Percentiles rank a stretch among this genome's conserved stretches.
Evolutionary conservation across 1,140 invertebrate genomes (phyloP).

Genomic region (Samia ricini): DNA sequence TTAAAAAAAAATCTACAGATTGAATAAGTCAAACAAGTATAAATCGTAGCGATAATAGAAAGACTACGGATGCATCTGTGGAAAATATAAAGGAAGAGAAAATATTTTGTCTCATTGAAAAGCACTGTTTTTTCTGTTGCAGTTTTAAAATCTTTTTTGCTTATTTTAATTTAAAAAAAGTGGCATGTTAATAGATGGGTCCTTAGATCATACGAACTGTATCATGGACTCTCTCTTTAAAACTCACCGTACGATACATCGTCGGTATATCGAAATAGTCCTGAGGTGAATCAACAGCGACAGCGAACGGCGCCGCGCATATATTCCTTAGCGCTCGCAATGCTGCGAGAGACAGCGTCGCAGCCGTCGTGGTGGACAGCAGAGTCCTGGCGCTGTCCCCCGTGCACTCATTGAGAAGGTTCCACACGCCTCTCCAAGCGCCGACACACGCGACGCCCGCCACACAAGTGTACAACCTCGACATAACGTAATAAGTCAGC

Average conservation of each 20-base stretch:
- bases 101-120: too few relatives aligned
- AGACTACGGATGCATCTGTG: too few relatives aligned
- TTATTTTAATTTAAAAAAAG: too few relatives aligned
- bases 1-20: too few relatives aligned
- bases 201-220: too few relatives aligned
- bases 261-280: slow-evolving; percentile 91
- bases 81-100: too few relatives aligned
- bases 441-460: slow-evolving; percentile 89
- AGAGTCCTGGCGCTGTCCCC: slow-evolving; percentile 80
- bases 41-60: too few relatives aligned
- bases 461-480: slow-evolving; percentile 85
- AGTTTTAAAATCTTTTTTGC: too few relatives aligned
- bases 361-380: slow-evolving; percentile 79
- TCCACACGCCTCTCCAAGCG: slow-evolving; percentile 90
- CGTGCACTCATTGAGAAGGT: slow-evolving; percentile 84
- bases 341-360: slow-evolving; percentile 81
- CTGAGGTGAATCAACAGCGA: slow-evolving; percentile 84
- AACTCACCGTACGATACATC: slow-evolving; percentile 83
- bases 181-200: too few relatives aligned
- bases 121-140: too few relatives aligned
- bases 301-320: slow-evolving; percentile 87
- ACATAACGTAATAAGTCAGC: slow-evolving; percentile 83
- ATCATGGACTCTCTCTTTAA: too few relatives aligned
- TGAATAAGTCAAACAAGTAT: too few relatives aligned
- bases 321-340: slow-evolving; percentile 87